These are phyloP conservation scores for Nephrotoma flavescens DNA, from an alignment of 2,888 invertebrate species.

Conservation along the genomic window DNA sequence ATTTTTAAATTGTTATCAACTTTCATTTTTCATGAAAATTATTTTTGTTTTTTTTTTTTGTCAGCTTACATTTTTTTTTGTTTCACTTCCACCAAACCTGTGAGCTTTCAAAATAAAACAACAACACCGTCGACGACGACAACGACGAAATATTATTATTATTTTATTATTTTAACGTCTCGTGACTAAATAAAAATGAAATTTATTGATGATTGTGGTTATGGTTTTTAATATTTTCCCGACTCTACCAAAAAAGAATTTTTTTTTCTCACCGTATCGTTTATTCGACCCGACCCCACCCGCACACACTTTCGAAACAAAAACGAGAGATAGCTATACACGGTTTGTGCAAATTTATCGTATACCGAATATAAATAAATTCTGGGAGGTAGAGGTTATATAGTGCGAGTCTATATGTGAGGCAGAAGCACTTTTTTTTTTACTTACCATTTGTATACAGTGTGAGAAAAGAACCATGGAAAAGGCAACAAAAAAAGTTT, in stretches of 20 bases:
- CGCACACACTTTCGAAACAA: background rate
- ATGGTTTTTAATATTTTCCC: background rate
- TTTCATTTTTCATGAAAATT: background rate
- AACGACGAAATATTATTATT: background rate
- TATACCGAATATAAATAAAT: background rate
- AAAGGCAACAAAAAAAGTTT: background rate
- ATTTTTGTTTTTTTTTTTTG: background rate
- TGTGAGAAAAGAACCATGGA: background rate
- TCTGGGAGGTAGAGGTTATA: background rate
- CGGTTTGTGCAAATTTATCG: background rate
- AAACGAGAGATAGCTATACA: background rate
- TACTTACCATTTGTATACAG: background rate
- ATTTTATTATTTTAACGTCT: background rate
- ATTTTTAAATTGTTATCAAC: background rate
- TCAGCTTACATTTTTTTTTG: no score
- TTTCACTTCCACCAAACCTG: background rate
- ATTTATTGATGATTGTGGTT: background rate
- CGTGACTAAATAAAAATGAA: background rate
- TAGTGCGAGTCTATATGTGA: background rate
- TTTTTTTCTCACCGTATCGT: background rate
- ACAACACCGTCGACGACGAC: background rate
- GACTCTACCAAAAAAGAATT: background rate
- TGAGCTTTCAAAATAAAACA: background rate
- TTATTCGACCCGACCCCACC: background rate
- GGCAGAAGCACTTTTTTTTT: background rate